Evolutionary conservation across 2,797 vertebrate genomes (phyloP), one percentile per base, ranked within the genome.

Genomic region (Ctenochaetus hawaiiensis): DNA sequence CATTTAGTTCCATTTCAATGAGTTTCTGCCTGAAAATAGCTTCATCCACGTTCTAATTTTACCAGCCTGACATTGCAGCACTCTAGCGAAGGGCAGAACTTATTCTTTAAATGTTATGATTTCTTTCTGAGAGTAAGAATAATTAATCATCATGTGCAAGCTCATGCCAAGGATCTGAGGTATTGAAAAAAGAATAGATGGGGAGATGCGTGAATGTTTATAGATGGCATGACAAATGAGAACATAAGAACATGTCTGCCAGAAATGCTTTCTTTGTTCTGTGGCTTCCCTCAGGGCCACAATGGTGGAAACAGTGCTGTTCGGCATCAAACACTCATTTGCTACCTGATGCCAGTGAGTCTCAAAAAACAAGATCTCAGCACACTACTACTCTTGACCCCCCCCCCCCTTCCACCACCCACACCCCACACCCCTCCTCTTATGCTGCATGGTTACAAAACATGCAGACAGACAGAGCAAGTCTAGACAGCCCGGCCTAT

Each of bases 401-500:
- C 75, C 77, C 78, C 54, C 22, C n/a, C 45, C 5, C 44, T 45
- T 6, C 45, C 43, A 3, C 43, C 14, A 10, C 53, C 87, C 88
- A 89, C 41, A 82, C 89, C 78, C 75, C 77, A 78, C 53, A 20
- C 51, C 23, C 17, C 76, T 77, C 78, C 52, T n/a, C 60, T 68
- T 8, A 75, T 75, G 80, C 83, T 88, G 88, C 87, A 83, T 80
- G 81, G 81, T 87, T 90, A 93, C 90, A 92, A 94, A 94, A 92
- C 90, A 88, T 72, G 89, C 88, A 87, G 89, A 89, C 87, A 84
- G 87, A 91, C 91, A 86, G 82, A 90, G 87, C 92, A 89, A 89
- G 94, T 93, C 94, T 94, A 95, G 92, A 95, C 94, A 90, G 76
- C 81, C 73, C 68, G 14, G 82, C 89, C 91, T 92, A 88, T 82